Conservation (phyloP, 2,888 invertebrate species). For the Cephus sareptanus region DNA sequence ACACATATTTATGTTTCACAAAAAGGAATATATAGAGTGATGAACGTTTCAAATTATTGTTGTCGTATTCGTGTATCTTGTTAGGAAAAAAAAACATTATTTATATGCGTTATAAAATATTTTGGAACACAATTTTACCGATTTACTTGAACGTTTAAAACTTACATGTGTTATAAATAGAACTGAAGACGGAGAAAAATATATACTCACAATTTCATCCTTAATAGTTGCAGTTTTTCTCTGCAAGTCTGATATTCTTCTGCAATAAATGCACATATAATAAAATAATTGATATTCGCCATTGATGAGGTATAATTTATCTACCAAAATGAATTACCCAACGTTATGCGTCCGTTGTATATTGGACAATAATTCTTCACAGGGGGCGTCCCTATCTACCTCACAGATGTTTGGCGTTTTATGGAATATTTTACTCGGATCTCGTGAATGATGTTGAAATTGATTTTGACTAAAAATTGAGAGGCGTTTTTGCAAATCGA, state of each 20-base stretch:
- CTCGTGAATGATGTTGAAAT: background rate
- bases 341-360: background rate
- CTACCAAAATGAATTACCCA: background rate
- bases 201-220: background rate
- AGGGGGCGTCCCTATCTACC: background rate
- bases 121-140: background rate
- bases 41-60: background rate
- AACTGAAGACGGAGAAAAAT: background rate
- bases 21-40: background rate
- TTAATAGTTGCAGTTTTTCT: background rate
- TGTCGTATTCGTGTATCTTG: background rate
- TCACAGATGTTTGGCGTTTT: background rate
- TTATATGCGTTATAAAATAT: background rate
- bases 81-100: background rate
- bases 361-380: background rate
- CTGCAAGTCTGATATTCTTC: background rate
- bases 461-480: background rate
- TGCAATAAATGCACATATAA: background rate
- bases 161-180: background rate
- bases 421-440: background rate
- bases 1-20: background rate
- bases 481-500: conserved; percentile 7
- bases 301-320: background rate
- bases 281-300: background rate
- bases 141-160: background rate